These are phyloP conservation scores for Eulacestoma nigropectus DNA, from an alignment of 2,113 vertebrate species.

Conservation along the genomic window DNA sequence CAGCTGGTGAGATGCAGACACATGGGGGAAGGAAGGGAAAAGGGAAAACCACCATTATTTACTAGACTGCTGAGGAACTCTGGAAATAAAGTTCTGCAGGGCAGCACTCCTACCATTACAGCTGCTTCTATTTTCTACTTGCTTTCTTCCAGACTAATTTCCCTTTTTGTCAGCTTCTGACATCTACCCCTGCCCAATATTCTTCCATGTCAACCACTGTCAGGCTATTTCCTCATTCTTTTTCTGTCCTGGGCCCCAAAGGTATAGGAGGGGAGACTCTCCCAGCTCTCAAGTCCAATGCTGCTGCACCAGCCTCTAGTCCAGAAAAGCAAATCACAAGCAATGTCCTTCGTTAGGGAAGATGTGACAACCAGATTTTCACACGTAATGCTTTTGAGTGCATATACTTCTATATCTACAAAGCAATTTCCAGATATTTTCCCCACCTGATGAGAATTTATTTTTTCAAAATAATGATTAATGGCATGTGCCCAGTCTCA, in stretches of 20 bases:
- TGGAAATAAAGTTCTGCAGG: not conserved
- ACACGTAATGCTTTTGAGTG: rapidly evolving
- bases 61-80: not conserved
- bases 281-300: not conserved
- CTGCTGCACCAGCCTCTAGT: not conserved
- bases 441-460: not conserved
- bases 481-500: rapidly evolving
- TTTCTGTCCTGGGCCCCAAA: not conserved
- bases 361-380: not conserved
- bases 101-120: not conserved
- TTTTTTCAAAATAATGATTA: not conserved
- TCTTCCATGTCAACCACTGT: not conserved
- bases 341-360: not conserved
- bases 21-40: not conserved
- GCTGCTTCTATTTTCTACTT: not conserved
- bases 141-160: not conserved
- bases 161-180: not conserved
- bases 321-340: not conserved
- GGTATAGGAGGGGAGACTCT: not conserved
- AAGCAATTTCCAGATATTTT: not conserved
- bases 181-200: not conserved
- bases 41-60: not conserved
- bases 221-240: not conserved
- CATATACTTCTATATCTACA: not conserved
- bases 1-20: not conserved